Base-by-base conservation (phyloP, 1,140 invertebrate genomes). In the Lysiphlebus fabarum region DNA sequence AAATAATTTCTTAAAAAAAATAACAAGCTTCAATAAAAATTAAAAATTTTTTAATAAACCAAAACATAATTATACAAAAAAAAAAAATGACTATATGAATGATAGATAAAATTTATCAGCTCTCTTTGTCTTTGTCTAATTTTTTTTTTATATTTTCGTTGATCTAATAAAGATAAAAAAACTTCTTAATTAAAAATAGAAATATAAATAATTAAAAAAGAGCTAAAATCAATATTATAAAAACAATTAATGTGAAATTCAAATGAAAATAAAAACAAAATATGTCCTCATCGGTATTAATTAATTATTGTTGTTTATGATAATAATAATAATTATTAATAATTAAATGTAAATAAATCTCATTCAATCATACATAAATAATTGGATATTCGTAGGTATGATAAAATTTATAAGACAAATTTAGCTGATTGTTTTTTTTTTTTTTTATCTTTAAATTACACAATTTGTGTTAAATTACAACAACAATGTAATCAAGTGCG, bases 261-360 rank as follows among this genome's bases (percentile, higher is more conserved):
- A 26, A 61, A 34, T 34, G 6, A 49, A 64, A 76, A 67, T 75
- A 71, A 79, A 26, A 2, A 26, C n/a, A 71, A 65, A 77, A 71
- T 70, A 77, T 79, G 78, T 79, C 76, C 64, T 77, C 17, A 77
- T 76, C 73, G 69, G 70, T 79, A 78, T 75, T 74, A 76, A 73
- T 72, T 71, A 71, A 73, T 75, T 70, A 76, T 77, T 40, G 10
- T 40, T 40, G 38, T 40, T 40, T 1, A 8, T 40, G 10, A 8
- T 40, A 40, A 40, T 40, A 40, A 40, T 40, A 40, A 74, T 75
- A 61, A 77, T 78, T 71, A 78, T 76, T 77, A 77, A 74, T 76
- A 77, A 78, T 71, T 78, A 65, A 77, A 77, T 79, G 76, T 79
- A 79, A 70, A 79, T 79, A 79, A 73, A 75, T 70, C 71, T 71